phyloP scores from a whole-genome alignment of 2,888 invertebrate species.

The Melanchra persicariae region DNA sequence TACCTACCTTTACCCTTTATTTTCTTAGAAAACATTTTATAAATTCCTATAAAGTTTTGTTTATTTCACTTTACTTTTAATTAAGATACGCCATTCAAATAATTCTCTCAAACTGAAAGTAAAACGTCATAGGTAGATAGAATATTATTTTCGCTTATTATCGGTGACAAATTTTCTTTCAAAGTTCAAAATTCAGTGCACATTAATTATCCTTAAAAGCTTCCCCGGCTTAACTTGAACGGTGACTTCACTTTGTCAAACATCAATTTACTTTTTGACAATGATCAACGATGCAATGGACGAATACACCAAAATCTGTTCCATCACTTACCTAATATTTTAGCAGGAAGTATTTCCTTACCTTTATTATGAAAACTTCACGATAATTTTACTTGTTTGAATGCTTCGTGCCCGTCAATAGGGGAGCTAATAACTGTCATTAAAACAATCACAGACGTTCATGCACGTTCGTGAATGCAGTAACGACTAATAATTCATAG shows the following conservation, averaged over 20 bases:
- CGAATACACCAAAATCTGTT: conserved; percentile 73
- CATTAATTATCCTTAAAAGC: conserved; percentile 88
- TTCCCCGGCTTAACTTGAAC: conserved; percentile 81
- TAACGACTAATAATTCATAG: conserved; percentile 77
- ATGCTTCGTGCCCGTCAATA: conserved; percentile 59
- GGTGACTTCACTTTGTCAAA: conserved; percentile 88
- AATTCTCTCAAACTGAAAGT: background rate
- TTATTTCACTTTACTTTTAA: background rate
- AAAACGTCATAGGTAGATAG: background rate
- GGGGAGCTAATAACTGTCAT: conserved; percentile 68
- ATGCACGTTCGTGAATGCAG: conserved; percentile 72
- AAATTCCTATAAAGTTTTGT: background rate
- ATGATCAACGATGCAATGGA: conserved; percentile 85
- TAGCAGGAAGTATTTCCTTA: conserved; percentile 36
- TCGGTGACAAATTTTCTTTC: conserved; percentile 70
- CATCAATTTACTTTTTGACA: conserved; percentile 87
- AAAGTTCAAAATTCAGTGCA: conserved; percentile 72
- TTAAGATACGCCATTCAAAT: background rate
- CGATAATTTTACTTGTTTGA: conserved; percentile 53
- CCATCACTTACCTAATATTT: conserved; percentile 69
- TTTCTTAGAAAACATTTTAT: background rate
- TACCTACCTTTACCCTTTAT: too few species aligned
- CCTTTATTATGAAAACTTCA: conserved; percentile 53
- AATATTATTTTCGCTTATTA: conserved; percentile 64
- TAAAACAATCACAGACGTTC: conserved; percentile 64